Conservation (phyloP, 2,113 vertebrate species). For the Sialia sialis region DNA sequence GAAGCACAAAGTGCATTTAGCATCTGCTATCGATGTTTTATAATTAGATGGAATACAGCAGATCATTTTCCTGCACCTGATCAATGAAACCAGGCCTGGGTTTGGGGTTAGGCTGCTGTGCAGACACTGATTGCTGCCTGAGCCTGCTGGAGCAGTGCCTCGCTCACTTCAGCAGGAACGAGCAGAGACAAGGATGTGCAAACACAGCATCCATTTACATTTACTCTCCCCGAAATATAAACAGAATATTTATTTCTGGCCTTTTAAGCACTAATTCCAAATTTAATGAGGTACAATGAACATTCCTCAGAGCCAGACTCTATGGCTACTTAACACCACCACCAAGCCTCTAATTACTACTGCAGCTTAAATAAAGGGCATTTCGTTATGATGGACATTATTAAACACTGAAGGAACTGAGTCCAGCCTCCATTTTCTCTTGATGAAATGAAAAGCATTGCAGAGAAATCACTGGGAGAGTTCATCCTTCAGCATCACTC, state of each 20-base stretch:
- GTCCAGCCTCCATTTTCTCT: slow-evolving; percentile 61
- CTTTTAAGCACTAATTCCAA: slow-evolving; percentile 74
- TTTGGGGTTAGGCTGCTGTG: slow-evolving; percentile 47
- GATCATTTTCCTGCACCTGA: slow-evolving; percentile 64
- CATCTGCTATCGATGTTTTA: slow-evolving; percentile 66
- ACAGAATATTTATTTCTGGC: slow-evolving; percentile 74
- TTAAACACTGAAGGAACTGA: slow-evolving; percentile 47
- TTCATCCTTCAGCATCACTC: slow-evolving; percentile 40
- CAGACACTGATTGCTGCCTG: slow-evolving; percentile 36
- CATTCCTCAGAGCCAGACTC: slow-evolving; percentile 64
- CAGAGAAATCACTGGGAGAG: slow-evolving; percentile 6
- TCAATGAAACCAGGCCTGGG: slow-evolving; percentile 62
- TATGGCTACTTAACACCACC: slow-evolving; percentile 63
- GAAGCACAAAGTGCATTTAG: slow-evolving; percentile 36
- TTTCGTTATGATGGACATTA: slow-evolving; percentile 57
- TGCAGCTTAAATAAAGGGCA: slow-evolving; percentile 63
- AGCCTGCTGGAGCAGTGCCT: slow-evolving; percentile 23
- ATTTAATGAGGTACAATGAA: slow-evolving; percentile 75
- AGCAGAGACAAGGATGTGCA: slow-evolving; percentile 36
- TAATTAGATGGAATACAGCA: slow-evolving; percentile 72
- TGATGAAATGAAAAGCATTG: slow-evolving; percentile 53
- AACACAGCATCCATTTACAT: slow-evolving; percentile 56
- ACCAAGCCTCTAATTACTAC: slow-evolving; percentile 68
- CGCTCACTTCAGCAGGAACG: neutral
- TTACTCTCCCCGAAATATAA: slow-evolving; percentile 67